A percentile compares a stretch with the other conserved stretches of the same genome.
These are phyloP conservation scores for Enteromius thamalakanensis DNA, from an alignment of 2,797 vertebrate species.

Conservation along the genomic window DNA sequence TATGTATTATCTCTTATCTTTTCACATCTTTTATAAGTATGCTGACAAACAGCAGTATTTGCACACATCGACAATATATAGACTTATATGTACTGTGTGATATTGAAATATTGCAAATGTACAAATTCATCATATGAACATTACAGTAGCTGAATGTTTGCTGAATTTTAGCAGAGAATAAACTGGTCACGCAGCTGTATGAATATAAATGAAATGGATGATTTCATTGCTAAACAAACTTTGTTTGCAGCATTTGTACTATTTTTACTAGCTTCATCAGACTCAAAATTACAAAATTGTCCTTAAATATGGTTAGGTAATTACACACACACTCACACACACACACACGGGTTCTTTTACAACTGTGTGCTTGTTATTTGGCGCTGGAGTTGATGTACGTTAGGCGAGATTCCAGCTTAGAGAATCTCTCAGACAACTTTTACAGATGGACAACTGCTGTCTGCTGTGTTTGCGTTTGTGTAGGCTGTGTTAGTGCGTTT, in stretches of 20 bases:
- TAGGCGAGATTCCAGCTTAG: slow-evolving; percentile 30
- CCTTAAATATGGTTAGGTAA: too few species aligned
- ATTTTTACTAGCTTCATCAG: background rate
- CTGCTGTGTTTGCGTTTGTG: slow-evolving; percentile 11
- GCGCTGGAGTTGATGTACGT: slow-evolving; percentile 5
- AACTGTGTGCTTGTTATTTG: background rate
- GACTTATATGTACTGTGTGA: background rate
- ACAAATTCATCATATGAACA: background rate
- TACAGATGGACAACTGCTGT: slow-evolving; percentile 33
- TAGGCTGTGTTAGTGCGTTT: slow-evolving; percentile 11
- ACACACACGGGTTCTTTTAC: background rate
- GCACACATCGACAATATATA: background rate
- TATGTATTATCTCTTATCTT: background rate
- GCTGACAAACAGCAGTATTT: background rate
- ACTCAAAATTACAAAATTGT: background rate
- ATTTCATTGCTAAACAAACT: background rate
- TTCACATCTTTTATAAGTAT: slow-evolving; percentile 10
- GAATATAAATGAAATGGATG: background rate
- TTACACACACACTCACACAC: background rate
- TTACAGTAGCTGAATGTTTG: background rate
- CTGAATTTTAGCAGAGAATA: background rate
- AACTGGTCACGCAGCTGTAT: background rate
- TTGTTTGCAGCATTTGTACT: background rate
- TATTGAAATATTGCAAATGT: background rate
- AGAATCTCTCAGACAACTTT: slow-evolving; percentile 41